A percentile compares a stretch with the other conserved stretches of the same genome.
Evolutionary conservation across 1,140 invertebrate genomes (phyloP).

Genomic region (Orussus abietinus): DNA sequence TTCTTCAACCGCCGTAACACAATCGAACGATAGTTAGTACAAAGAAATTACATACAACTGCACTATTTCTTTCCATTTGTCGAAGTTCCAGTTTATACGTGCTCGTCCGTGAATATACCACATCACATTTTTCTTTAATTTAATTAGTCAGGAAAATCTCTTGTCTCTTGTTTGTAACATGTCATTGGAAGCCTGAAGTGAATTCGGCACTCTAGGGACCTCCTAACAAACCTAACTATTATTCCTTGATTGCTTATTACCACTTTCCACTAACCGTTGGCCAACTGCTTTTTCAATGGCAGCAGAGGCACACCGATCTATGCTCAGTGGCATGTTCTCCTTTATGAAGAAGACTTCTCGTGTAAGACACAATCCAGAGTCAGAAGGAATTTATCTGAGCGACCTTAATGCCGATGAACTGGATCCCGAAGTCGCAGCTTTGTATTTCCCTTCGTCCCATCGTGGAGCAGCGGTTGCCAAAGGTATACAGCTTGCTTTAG

Average conservation of each 20-base stretch:
- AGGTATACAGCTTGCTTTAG: conserved; percentile 28
- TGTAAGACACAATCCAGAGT: conserved; percentile 64
- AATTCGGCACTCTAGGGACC: no score
- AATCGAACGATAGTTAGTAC: conserved; percentile 36
- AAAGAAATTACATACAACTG: conserved; percentile 4
- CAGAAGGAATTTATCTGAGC: conserved; percentile 88
- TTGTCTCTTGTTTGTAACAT: no score
- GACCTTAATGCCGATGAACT: conserved; percentile 85
- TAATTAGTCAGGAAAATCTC: no score
- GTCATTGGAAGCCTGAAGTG: no score
- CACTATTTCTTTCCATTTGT: conserved; percentile 2
- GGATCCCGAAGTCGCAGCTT: conserved; percentile 83
- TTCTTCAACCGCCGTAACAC: conserved; percentile 23
- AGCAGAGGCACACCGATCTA: conserved; percentile 65
- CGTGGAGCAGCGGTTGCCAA: conserved; percentile 36
- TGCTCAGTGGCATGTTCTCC: conserved; percentile 86
- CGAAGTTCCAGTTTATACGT: background rate
- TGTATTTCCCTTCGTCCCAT: conserved; percentile 75
- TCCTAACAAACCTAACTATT: no score
- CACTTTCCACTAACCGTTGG: conserved; percentile 30
- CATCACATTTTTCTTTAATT: no score
- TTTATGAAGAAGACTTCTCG: conserved; percentile 81
- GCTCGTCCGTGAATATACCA: background rate
- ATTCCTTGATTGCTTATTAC: background rate
- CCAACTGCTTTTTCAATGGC: conserved; percentile 36